Percentiles rank a stretch among this genome's conserved stretches.
Conservation (phyloP, 1,140 invertebrate species). For the Papilio polytes region DNA sequence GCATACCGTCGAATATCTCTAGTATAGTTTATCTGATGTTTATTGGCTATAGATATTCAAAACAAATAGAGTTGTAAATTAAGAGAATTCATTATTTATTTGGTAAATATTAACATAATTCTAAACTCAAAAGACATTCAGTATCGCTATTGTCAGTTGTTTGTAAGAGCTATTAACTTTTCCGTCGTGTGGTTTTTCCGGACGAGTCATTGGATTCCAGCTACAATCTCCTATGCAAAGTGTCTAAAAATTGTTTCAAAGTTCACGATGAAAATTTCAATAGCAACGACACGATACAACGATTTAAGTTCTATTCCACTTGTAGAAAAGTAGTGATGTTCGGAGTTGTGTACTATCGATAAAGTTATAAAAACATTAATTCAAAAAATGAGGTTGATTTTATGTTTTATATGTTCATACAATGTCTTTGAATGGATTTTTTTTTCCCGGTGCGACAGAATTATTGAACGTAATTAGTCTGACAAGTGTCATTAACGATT, state of each 20-base stretch:
- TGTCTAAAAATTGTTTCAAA: slow-evolving; percentile 21
- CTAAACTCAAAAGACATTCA: too few species aligned
- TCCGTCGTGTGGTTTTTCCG: background rate
- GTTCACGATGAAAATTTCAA: background rate
- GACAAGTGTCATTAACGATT: background rate
- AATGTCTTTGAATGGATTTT: background rate
- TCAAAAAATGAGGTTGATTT: background rate
- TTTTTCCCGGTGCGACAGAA: background rate
- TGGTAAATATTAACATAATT: too few species aligned
- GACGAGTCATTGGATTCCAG: background rate
- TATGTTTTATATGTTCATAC: too few species aligned
- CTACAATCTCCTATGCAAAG: slow-evolving; percentile 19
- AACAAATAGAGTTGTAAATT: too few species aligned
- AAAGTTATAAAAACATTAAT: background rate
- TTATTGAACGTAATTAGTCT: background rate
- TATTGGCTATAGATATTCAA: too few species aligned
- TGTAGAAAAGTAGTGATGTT: background rate
- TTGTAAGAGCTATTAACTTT: background rate
- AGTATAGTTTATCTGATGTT: too few species aligned
- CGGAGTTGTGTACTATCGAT: background rate
- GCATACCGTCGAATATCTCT: too few species aligned
- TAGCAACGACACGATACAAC: background rate
- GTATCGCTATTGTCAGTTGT: too few species aligned
- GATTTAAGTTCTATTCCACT: background rate
- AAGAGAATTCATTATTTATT: too few species aligned